Percentiles rank a stretch among this genome's conserved stretches.
Evolutionary conservation across 2,888 invertebrate genomes (phyloP).

Genomic region (Hydriomena furcata): DNA sequence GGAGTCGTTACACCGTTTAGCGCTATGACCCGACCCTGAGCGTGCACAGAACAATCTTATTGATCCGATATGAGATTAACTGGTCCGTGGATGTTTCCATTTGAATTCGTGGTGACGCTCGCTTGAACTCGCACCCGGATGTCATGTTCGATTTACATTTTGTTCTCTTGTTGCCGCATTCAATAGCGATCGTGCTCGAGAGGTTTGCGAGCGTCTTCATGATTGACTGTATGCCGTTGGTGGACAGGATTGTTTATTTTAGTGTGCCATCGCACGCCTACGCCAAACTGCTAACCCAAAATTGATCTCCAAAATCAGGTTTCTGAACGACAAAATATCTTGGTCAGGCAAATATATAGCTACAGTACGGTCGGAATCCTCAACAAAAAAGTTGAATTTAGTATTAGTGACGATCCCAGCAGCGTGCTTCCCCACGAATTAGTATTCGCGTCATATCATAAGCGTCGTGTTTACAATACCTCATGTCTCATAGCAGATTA

Average conservation of each 20-base stretch:
- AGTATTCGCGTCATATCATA: constrained; percentile 55
- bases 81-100: constrained; percentile 72
- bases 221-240: constrained; percentile 54
- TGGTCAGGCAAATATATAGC: not conserved
- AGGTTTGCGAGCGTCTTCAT: constrained; percentile 50
- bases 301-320: not conserved
- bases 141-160: constrained; percentile 74
- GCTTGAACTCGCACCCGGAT: constrained; percentile 78
- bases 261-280: constrained; percentile 1
- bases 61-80: constrained; percentile 75
- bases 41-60: constrained; percentile 66
- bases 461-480: constrained; percentile 54
- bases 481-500: constrained; percentile 52
- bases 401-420: constrained; percentile 48
- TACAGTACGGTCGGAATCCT: constrained; percentile 19
- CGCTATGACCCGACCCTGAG: constrained; percentile 66
- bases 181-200: constrained; percentile 58
- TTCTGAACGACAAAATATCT: not conserved
- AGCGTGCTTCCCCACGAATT: constrained; percentile 69
- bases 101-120: constrained; percentile 66
- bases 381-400: constrained; percentile 46
- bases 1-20: constrained; percentile 70
- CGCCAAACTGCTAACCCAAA: not conserved
- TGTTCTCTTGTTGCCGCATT: constrained; percentile 62
- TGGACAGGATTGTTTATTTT: constrained; percentile 19